Base-by-base conservation (phyloP, 2,888 invertebrate genomes). In the Leptopilina drosophilae region DNA sequence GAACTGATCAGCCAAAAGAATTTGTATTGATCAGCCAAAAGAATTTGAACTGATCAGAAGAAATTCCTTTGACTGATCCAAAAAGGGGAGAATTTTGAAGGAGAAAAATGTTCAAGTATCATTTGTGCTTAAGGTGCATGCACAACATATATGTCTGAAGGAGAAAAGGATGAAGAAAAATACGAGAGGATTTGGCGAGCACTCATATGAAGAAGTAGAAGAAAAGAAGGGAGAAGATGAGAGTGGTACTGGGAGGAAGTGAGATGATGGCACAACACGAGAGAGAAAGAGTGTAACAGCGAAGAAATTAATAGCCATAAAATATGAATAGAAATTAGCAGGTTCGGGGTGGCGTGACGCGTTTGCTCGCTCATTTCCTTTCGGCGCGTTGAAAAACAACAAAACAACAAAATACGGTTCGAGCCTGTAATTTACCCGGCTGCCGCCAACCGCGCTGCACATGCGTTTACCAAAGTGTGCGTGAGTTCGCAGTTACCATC, bases 291-390 rank as follows among this genome's bases (percentile, higher is more conserved):
- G 82, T 88, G 88, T 89, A 90, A 90, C 89, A 90, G 90, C 88
- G 89, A 90, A 91, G 92, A 91, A 91, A 92, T 91, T 92, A 92
- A 92, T 92, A 91, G 91, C 91, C 91, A 91, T 92, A 91, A 92
- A 92, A 91, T 91, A 91, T 91, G 91, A 92, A 92, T 91, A 92
- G 91, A 91, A 91, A 91, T 91, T 92, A 91, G 91, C 92, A 89
- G 91, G 91, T 91, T 91, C 91, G 90, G 91, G 91, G 91, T 91
- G 91, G 91, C 91, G 91, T 91, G 91, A 91, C 90, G 91, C 91
- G 90, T 90, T 91, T 91, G 91, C 91, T 91, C 91, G 91, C 91
- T 91, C 91, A 91, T 91, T 91, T 91, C 91, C 91, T 91, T 91
- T 91, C 91, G 91, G 91, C 91, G 91, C 90, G 91, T 91, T 91